phyloP scores from a whole-genome alignment of 2,888 invertebrate genomes.

The Merodon equestris region DNA sequence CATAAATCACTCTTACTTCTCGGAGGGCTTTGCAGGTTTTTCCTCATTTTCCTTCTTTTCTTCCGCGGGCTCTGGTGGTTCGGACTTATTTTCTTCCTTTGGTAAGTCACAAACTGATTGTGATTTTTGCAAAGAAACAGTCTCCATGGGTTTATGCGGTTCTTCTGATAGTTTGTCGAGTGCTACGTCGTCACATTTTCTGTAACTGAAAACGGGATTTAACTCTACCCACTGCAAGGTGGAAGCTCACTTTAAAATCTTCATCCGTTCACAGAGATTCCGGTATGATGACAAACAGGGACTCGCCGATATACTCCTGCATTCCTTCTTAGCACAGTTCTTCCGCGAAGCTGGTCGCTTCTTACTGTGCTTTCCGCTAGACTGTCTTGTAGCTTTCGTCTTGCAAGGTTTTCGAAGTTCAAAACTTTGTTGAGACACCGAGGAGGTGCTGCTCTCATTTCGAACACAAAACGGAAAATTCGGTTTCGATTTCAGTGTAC shows the following conservation, averaged over 20 bases:
- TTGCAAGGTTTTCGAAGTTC: constrained; percentile 12
- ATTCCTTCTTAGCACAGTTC: constrained; percentile 36
- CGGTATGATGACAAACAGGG: constrained; percentile 31
- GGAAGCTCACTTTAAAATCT: constrained; percentile 31
- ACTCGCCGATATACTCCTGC: constrained; percentile 35
- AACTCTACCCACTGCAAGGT: not conserved
- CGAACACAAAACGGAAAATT: constrained; percentile 24
- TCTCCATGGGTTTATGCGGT: not conserved
- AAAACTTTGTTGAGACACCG: constrained; percentile 40
- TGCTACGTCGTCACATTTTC: constrained; percentile 14
- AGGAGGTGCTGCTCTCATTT: constrained; percentile 63
- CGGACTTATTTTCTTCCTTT: constrained; percentile 8
- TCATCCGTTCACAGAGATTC: constrained; percentile 51
- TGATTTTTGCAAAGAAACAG: constrained; percentile 29
- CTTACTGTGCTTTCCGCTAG: constrained; percentile 23
- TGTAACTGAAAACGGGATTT: constrained; percentile 27
- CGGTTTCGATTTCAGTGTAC: constrained; percentile 72
- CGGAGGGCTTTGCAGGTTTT: not conserved
- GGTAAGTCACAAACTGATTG: constrained; percentile 50
- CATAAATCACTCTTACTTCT: constrained; percentile 12
- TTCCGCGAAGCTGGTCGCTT: constrained; percentile 29
- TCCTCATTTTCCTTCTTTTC: constrained; percentile 17
- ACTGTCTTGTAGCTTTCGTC: constrained; percentile 1
- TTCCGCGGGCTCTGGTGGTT: not conserved
- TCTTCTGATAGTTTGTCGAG: constrained; percentile 17